Evolutionary conservation across 2,797 vertebrate genomes (phyloP).

Genomic region (Aulostomus chinensis): DNA sequence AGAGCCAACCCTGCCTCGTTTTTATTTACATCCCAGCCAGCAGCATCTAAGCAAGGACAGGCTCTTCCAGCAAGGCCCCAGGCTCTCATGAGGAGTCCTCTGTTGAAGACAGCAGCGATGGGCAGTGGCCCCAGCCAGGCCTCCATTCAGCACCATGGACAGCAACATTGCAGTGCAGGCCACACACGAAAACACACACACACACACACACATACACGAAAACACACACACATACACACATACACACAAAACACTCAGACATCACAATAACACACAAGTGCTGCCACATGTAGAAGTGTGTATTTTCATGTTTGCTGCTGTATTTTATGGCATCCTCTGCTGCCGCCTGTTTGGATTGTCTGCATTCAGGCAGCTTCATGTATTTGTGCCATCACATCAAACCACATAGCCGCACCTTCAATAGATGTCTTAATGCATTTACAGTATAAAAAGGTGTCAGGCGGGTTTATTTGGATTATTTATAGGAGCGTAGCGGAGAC

Average conservation of each 20-base stretch:
- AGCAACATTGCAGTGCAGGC: constrained; percentile 73
- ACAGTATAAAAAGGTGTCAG: constrained; percentile 36
- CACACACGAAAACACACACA: constrained; percentile 45
- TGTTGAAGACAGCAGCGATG: constrained; percentile 39
- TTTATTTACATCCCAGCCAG: constrained; percentile 31
- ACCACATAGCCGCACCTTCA: constrained; percentile 36
- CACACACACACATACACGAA: constrained; percentile 32
- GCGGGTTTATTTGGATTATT: constrained; percentile 48
- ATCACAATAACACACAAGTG: constrained; percentile 25
- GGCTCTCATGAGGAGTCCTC: constrained; percentile 22
- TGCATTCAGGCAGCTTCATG: constrained; percentile 35
- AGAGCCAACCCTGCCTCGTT: constrained; percentile 23
- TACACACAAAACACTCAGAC: constrained; percentile 30
- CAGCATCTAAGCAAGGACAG: constrained; percentile 5
- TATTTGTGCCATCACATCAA: constrained; percentile 57
- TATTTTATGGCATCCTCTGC: constrained; percentile 23
- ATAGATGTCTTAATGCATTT: constrained; percentile 46
- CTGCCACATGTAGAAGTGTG: constrained; percentile 12
- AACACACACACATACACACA: constrained; percentile 27
- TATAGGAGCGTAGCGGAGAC: constrained; percentile 45
- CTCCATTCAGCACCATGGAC: constrained; percentile 76
- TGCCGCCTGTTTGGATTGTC: constrained; percentile 65
- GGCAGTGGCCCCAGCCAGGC: constrained; percentile 69
- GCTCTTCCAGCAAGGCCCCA: constrained; percentile 26
- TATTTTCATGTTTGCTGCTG: constrained; percentile 7